Evolutionary conservation across 2,888 invertebrate genomes (phyloP), one percentile per base, ranked within the genome.

Genomic region (Andrena fulva): DNA sequence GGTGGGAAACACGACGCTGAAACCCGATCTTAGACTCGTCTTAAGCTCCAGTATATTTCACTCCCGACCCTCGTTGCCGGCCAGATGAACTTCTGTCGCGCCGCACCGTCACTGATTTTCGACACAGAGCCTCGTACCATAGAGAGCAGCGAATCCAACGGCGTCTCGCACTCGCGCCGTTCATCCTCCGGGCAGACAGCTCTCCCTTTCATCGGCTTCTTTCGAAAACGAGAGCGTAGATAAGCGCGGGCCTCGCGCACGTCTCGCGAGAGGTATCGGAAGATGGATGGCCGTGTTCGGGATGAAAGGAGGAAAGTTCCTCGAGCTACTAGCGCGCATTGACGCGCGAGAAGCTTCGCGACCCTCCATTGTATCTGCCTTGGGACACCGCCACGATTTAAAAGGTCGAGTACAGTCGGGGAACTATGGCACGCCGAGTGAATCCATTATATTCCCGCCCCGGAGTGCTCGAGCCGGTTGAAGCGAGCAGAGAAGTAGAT

Each of bases 301-400:
- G n/a, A 56, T 31, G 24, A 52, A 42, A 68, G 24, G 29, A 24
- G 24, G 20, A 7, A 10, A 54, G 12, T 59, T 73, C 10, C 48
- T 42, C 31, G 35, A 66, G 78, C 71, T 71, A 66, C 78, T 72
- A 72, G 31, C 12, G 77, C 79, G 78, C 78, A 60, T 78, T 50
- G 64, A 80, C 67, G 66, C 62, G 66, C 27, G 52, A 66, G 42
- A 56, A 69, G 35, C 48, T 42, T 20, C 70, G 64, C 70, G 24
- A 31, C 52, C 42, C 77, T 72, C 50, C 64, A 42, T 35, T 80
- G 60, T 72, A 71, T 66, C 52, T 67, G 67, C 73, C 56, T 73
- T 66, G 50, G 52, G 54, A 16, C 10, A 12, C 63, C 7, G 69
- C 35, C 63, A 35, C 60, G 66, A 67, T 79, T 80, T 79, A 80